phyloP scores from a whole-genome alignment of 2,888 invertebrate species.

The Mythimna impura region DNA sequence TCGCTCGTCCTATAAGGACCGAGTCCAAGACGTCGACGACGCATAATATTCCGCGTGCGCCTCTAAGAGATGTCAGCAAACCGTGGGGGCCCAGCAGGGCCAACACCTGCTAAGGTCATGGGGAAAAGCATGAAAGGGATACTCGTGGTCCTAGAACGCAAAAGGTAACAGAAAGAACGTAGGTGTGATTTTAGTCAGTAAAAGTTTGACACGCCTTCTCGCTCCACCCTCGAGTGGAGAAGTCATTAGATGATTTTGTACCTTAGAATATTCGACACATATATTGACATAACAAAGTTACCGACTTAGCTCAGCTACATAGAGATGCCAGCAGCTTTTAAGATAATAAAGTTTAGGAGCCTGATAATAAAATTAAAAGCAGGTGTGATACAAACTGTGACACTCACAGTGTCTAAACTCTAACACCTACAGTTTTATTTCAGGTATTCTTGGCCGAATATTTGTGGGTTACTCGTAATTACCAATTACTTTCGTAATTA shows the following conservation, averaged over 20 bases:
- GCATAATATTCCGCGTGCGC: too few relatives aligned
- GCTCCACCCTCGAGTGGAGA: not conserved
- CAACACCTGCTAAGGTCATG: too few relatives aligned
- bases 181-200: too few relatives aligned
- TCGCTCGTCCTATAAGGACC: too few relatives aligned
- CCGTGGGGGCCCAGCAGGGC: too few relatives aligned
- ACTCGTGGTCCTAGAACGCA: too few relatives aligned
- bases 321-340: constrained; percentile 19
- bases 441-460: not conserved
- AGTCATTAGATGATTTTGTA: not conserved
- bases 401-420: not conserved
- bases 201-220: too few relatives aligned
- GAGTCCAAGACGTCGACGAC: too few relatives aligned
- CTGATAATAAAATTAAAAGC: constrained; percentile 31
- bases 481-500: not conserved
- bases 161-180: too few relatives aligned
- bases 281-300: constrained; percentile 19
- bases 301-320: not conserved
- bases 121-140: too few relatives aligned
- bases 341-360: constrained; percentile 25
- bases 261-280: constrained; percentile 10
- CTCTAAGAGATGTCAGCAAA: too few relatives aligned
- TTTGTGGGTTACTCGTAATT: not conserved
- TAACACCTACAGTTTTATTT: not conserved
- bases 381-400: constrained; percentile 20